A percentile compares a stretch with the other conserved stretches of the same genome.
phyloP scores from a whole-genome alignment of 2,888 invertebrate genomes.

The Pandemis corylana region DNA sequence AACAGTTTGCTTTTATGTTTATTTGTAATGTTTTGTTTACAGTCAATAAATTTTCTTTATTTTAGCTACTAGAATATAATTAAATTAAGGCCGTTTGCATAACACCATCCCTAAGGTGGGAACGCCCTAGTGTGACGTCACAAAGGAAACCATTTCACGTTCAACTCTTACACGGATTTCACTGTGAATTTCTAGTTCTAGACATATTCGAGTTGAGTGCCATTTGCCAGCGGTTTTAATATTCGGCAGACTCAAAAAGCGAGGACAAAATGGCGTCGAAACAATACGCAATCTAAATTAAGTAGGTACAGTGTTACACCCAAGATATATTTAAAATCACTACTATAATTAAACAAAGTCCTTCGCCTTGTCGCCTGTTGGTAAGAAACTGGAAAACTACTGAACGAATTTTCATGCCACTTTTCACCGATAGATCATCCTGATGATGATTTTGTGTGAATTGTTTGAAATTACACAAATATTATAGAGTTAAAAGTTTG shows the following conservation, averaged over 20 bases:
- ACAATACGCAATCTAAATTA: too few relatives aligned
- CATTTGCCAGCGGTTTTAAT: background rate
- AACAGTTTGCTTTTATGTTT: too few relatives aligned
- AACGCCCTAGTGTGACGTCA: background rate
- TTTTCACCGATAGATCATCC: too few relatives aligned
- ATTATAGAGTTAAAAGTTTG: background rate
- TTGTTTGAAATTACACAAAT: background rate
- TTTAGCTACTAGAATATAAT: background rate
- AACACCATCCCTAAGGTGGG: background rate
- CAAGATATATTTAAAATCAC: too few relatives aligned
- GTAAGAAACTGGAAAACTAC: too few relatives aligned
- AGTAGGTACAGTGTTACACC: too few relatives aligned
- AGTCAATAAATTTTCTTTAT: too few relatives aligned
- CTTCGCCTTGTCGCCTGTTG: too few relatives aligned
- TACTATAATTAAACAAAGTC: too few relatives aligned
- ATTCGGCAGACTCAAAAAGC: background rate
- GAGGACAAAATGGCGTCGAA: background rate
- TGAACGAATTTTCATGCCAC: too few relatives aligned
- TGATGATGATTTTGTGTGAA: too few relatives aligned
- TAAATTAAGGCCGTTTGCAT: background rate
- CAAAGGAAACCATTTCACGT: conserved; percentile 5
- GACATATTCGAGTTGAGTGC: background rate
- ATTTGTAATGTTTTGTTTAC: too few relatives aligned
- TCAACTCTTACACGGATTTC: background rate
- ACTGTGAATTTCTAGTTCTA: background rate